Conservation (phyloP, 2,888 invertebrate genomes). For the Protonemura montana region DNA sequence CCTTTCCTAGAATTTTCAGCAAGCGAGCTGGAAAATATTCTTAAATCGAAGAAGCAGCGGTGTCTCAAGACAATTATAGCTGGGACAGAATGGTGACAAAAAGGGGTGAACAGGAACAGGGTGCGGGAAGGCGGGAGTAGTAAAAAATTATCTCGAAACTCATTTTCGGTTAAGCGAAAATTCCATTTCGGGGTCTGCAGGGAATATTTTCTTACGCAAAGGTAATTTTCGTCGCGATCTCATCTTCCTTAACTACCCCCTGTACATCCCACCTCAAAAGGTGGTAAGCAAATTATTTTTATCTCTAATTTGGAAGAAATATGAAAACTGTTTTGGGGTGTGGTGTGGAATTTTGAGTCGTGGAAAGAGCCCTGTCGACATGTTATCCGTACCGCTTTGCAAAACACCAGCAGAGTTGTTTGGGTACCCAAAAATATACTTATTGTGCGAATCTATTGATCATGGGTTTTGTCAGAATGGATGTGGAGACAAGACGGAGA, state of each 20-base stretch:
- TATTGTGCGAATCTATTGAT: background rate
- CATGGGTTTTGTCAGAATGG: background rate
- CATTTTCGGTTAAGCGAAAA: conserved; percentile 44
- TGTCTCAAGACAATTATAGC: background rate
- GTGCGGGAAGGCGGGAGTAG: background rate
- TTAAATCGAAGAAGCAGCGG: background rate
- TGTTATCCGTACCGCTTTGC: too few relatives aligned
- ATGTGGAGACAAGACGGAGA: background rate
- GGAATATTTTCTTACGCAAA: conserved; percentile 44
- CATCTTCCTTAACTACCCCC: conserved; percentile 47
- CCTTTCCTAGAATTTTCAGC: background rate
- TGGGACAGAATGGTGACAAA: background rate
- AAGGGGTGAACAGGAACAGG: background rate
- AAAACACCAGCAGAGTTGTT: too few relatives aligned
- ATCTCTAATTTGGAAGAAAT: background rate
- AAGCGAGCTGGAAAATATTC: background rate
- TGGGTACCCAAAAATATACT: background rate
- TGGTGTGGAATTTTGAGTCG: too few relatives aligned
- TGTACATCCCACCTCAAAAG: conserved; percentile 29
- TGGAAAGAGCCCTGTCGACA: too few relatives aligned
- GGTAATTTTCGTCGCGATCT: conserved; percentile 46
- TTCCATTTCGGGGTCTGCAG: conserved; percentile 45
- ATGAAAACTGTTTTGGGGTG: background rate
- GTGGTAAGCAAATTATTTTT: conserved; percentile 23
- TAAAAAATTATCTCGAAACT: conserved; percentile 42